phyloP scores from a whole-genome alignment of 2,113 vertebrate genomes.

The Eudyptes chrysolophus region DNA sequence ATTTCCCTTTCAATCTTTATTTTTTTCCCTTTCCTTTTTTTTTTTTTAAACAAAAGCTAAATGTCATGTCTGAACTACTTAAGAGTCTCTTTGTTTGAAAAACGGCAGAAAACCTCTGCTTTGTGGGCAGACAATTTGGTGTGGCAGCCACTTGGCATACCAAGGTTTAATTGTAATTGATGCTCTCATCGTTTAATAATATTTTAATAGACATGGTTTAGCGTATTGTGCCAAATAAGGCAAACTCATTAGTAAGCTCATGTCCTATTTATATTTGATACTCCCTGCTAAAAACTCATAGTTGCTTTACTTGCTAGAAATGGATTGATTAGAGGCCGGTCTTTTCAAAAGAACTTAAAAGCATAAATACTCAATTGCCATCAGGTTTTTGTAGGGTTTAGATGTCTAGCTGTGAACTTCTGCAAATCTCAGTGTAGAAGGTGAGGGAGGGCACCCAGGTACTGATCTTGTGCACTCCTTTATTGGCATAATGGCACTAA shows the following conservation, averaged over 20 bases:
- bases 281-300: constrained; percentile 9
- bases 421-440: not conserved
- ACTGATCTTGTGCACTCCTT: not conserved
- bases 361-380: not conserved
- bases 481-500: not conserved
- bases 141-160: not conserved
- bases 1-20: not conserved
- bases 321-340: not conserved
- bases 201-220: constrained; percentile 18
- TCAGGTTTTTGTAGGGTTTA: not conserved
- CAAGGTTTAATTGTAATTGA: constrained; percentile 11
- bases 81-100: not conserved
- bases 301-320: not conserved
- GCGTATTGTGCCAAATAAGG: not conserved
- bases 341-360: not conserved
- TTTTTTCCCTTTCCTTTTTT: not conserved
- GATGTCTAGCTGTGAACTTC: not conserved
- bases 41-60: not conserved
- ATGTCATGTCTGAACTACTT: not conserved
- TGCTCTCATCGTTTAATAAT: not conserved
- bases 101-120: not conserved
- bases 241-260: constrained; percentile 32
- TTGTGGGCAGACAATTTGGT: not conserved
- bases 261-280: constrained; percentile 33
- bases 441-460: not conserved